Percentiles rank a stretch among this genome's conserved stretches.
These are phyloP conservation scores for Muscicapa adusta DNA, from an alignment of 2,113 vertebrate genomes.

Conservation along the genomic window DNA sequence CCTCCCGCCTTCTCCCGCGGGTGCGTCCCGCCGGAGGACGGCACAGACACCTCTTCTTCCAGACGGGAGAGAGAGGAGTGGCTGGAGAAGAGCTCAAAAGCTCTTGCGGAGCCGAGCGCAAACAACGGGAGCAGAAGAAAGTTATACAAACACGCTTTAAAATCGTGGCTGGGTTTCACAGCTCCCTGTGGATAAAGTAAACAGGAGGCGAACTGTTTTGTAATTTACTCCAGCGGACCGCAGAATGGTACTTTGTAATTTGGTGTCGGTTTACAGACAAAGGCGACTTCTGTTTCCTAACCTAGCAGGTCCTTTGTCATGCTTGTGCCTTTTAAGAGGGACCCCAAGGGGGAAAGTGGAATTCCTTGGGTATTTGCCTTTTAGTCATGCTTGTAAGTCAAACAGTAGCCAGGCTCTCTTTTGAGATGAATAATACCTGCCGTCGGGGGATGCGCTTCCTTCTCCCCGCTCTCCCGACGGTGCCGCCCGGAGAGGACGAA, in stretches of 20 bases:
- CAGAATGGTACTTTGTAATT: constrained; percentile 59
- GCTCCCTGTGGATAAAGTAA: constrained; percentile 13
- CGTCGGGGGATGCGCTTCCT: background rate
- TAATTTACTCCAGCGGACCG: constrained; percentile 52
- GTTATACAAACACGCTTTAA: constrained; percentile 14
- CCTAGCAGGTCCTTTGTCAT: constrained; percentile 48
- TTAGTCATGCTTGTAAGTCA: constrained; percentile 58
- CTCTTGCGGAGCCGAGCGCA: background rate
- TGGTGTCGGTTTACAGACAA: constrained; percentile 69
- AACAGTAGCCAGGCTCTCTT: background rate
- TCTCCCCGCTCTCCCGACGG: background rate
- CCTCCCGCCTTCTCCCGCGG: background rate
- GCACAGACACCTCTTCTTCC: background rate
- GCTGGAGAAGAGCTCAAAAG: background rate
- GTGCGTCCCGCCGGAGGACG: background rate
- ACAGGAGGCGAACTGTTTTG: constrained; percentile 30
- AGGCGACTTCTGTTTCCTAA: constrained; percentile 57
- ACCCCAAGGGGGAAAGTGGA: constrained; percentile 12
- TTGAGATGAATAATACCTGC: constrained; percentile 12
- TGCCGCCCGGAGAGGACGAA: background rate
- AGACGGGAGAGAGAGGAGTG: background rate
- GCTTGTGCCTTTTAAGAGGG: constrained; percentile 50
- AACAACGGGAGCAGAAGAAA: background rate
- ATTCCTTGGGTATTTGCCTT: constrained; percentile 51
- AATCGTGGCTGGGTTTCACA: constrained; percentile 10